Base-by-base conservation (phyloP, 2,113 vertebrate genomes). In the Hiodon alosoides region DNA sequence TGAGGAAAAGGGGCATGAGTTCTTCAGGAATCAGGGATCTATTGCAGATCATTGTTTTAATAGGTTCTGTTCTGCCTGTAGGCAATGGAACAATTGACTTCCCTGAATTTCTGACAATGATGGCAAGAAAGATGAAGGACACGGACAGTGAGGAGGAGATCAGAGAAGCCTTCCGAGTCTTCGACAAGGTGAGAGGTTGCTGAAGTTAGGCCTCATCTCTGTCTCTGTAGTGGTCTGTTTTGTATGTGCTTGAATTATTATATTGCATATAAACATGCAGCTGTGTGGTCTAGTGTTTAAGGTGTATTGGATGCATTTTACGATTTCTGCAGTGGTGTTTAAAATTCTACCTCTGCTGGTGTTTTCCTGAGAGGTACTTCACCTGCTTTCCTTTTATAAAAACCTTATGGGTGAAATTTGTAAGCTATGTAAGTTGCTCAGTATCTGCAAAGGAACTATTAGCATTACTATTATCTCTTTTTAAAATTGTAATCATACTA, bases 41-140 rank as follows among this genome's bases (percentile, higher is more conserved):
- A 9, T 59, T 9, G 7, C 9, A 2, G 2, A 31, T 31, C 31
- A 9, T 14, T 59, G 58, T 14, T 59, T 59, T 4, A 59, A 59
- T 6, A 11, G 58, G 14, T 59, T 3, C n/a, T 69, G 46, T 76
- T 62, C 2, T 73, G 54, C 75, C 55, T 57, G 6, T 80, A 96
- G 94, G 95, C 48, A 96, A 96, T 0, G 94, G 95, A 53, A 96
- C 94, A 61, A 95, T 96, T 55, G 94, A 96, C 81, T 96, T 96
- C 81, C 95, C 95, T 0, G 93, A 95, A 87, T 95, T 96, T 83
- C 85, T 96, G 73, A 96, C 94, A 80, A 95, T 96, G 95, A 95
- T 96, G 95, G 95, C 93, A 3, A 89, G 94, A 60, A 96, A 96
- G 89, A 96, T 96, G 94, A 96, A 96, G 81, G 95, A 96, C 47